phyloP scores from a whole-genome alignment of 2,797 vertebrate genomes.

The Esox lucius region DNA sequence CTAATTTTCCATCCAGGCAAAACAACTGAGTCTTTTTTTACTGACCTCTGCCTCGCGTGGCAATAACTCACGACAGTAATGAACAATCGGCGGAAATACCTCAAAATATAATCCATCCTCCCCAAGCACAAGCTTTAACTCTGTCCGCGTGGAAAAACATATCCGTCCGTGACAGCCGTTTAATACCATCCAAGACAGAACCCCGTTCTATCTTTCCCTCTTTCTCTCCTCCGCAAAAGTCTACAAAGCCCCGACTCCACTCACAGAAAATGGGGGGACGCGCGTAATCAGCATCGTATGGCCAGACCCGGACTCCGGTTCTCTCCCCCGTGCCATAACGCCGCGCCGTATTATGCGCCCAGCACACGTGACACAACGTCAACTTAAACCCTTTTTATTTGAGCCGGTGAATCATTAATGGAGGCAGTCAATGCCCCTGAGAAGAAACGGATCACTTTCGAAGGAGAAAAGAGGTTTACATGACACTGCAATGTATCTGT shows the following conservation, averaged over 20 bases:
- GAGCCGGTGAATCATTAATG: slow-evolving; percentile 93
- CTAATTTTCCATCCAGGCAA: slow-evolving; percentile 33
- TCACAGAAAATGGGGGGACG: slow-evolving; percentile 82
- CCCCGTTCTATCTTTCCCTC: slow-evolving; percentile 50
- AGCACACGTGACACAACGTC: slow-evolving; percentile 96
- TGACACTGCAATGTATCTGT: slow-evolving; percentile 69
- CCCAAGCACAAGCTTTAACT: slow-evolving; percentile 73
- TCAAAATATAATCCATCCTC: slow-evolving; percentile 99
- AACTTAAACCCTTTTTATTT: slow-evolving; percentile 98
- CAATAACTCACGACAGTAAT: slow-evolving; percentile 94
- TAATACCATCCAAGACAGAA: slow-evolving; percentile 69
- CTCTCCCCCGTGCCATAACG: slow-evolving; percentile 93
- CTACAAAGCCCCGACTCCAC: slow-evolving; percentile 79
- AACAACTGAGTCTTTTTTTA: slow-evolving; percentile 50
- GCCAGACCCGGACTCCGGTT: slow-evolving; percentile 85
- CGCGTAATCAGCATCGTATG: slow-evolving; percentile 88
- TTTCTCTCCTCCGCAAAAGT: slow-evolving; percentile 53
- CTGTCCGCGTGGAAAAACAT: slow-evolving; percentile 76
- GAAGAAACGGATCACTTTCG: slow-evolving; percentile 69
- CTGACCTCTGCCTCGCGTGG: slow-evolving; percentile 89
- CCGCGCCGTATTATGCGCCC: slow-evolving; percentile 86
- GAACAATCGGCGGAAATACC: slow-evolving; percentile 99
- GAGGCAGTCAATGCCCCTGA: slow-evolving; percentile 79
- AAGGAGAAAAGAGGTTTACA: slow-evolving; percentile 60
- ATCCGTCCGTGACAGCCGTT: slow-evolving; percentile 76